Base-by-base conservation (phyloP, 2,888 invertebrate species). In the Phalera bucephala region DNA sequence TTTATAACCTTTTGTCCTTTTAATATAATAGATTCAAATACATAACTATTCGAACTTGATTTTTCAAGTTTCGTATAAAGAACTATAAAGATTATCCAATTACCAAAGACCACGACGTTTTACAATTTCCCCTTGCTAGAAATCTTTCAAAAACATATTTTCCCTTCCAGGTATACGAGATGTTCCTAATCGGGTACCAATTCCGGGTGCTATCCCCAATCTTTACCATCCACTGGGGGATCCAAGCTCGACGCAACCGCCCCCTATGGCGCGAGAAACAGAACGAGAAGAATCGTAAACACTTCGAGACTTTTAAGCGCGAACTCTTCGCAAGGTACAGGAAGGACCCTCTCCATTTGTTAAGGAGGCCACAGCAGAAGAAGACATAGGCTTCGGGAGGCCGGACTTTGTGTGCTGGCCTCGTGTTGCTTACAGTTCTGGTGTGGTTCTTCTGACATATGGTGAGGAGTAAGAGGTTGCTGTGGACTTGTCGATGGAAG, bases 151-250 rank as follows among this genome's bases (percentile, higher is more conserved):
- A 11, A 5, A 7, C 4, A 9, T 6, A 14, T 11, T 40, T 32
- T 38, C 22, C 0, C 28, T 64, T 64, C 8, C 84, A 97, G 97
- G 96, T 97, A 21, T 97, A 97, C 84, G 97, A 97, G 87, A 97
- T 97, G 95, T 96, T 93, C 72, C 93, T 97, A 17, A 94, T 96
- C 28, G 96, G 97, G 4, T 97, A 95, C 84, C 94, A 95, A 72
- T 97, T 97, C 84, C 92, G 93, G 64, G 97, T 97, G 0, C 91
- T 97, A 7, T 95, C 97, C 0, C 97, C 97, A 0, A 93, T 96
- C 30, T 97, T 97, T 83, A 96, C 96, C 0, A 95, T 95, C 33
- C 97, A 97, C 71, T 96, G 97, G 95, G 97, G 97, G 0, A 84
- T 97, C 2, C 96, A 97, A 72, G 93, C 93, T 17, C 93, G 95